Conservation (phyloP, 2,888 invertebrate species). For the Rhopalosiphum nymphaeae region DNA sequence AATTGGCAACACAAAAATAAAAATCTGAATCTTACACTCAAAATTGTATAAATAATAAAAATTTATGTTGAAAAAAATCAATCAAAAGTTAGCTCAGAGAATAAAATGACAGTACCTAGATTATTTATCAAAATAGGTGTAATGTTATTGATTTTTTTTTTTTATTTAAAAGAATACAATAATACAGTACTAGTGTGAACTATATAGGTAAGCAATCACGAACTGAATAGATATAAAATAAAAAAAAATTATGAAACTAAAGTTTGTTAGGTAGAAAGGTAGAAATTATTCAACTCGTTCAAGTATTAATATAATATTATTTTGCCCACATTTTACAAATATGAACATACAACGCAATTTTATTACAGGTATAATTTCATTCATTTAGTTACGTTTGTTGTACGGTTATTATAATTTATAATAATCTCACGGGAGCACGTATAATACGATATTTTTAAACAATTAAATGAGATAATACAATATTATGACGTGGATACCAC, state of each 20-base stretch:
- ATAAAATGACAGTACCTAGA: neutral
- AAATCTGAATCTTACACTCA: neutral
- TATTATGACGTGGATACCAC: neutral
- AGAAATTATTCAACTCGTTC: neutral
- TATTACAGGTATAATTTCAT: neutral
- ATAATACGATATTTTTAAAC: neutral
- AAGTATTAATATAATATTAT: neutral
- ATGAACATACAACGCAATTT: neutral
- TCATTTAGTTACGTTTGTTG: neutral
- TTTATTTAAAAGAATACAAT: neutral
- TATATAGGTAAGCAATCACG: neutral
- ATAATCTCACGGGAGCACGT: neutral
- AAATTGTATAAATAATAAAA: neutral
- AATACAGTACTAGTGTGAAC: neutral
- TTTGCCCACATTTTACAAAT: neutral
- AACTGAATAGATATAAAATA: neutral
- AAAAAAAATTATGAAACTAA: neutral
- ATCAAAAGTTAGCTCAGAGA: neutral
- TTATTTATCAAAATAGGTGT: neutral
- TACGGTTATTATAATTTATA: neutral
- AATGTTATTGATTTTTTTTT: neutral
- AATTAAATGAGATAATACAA: neutral
- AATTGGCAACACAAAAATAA: neutral
- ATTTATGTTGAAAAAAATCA: neutral
- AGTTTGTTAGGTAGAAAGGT: neutral